phyloP scores from a whole-genome alignment of 2,888 invertebrate genomes.

The Andrena praecox region DNA sequence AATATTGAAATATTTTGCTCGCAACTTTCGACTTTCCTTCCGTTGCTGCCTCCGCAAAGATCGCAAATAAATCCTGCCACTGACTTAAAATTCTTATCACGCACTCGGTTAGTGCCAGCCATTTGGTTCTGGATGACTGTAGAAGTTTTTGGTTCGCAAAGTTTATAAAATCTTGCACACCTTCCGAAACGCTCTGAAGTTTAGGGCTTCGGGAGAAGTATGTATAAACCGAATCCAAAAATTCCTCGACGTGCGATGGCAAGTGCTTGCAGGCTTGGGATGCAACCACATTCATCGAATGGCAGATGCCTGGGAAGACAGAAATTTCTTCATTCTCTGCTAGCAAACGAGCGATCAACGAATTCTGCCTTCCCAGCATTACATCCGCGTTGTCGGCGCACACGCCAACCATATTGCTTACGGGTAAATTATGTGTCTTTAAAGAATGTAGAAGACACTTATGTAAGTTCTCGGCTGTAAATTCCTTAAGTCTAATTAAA shows the following conservation, averaged over 20 bases:
- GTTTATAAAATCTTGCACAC: background rate
- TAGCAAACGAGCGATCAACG: background rate
- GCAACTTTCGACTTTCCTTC: conserved; percentile 1
- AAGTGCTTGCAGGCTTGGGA: background rate
- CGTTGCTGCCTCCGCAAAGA: background rate
- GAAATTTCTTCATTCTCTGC: background rate
- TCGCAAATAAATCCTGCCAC: background rate
- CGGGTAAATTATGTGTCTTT: background rate
- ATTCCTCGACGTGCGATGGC: background rate
- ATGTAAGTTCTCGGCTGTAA: conserved; percentile 4
- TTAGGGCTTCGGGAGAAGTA: background rate
- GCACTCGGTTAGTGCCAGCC: background rate
- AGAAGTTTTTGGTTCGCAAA: background rate
- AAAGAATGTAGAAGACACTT: conserved; percentile 2
- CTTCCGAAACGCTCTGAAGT: background rate
- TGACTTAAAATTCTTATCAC: conserved; percentile 3
- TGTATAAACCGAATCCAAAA: background rate
- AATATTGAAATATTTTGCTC: background rate
- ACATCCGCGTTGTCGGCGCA: background rate
- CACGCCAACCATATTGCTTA: conserved; percentile 8
- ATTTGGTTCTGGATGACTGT: background rate
- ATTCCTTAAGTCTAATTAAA: background rate
- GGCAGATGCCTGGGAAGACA: background rate
- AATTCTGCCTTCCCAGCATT: background rate
- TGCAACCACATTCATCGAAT: conserved; percentile 6